Evolutionary conservation across 2,797 vertebrate genomes (phyloP).

Genomic region (Manis javanica): DNA sequence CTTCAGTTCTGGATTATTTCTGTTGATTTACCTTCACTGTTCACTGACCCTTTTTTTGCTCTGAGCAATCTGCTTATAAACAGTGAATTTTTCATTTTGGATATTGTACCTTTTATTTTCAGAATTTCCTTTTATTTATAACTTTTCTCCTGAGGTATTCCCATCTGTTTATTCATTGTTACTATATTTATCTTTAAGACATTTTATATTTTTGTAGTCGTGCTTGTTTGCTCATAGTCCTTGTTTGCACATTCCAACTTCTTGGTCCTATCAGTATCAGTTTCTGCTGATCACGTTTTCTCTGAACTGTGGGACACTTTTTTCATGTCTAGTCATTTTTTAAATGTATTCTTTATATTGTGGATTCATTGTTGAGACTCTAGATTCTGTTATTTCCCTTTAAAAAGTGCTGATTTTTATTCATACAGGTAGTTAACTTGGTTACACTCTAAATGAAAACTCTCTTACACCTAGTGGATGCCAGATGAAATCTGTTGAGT

Average conservation of each 20-base stretch:
- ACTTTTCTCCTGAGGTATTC: neutral
- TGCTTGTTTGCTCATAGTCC: neutral
- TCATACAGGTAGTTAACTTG: neutral
- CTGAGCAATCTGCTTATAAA: neutral
- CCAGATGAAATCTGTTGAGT: neutral
- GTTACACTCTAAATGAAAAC: neutral
- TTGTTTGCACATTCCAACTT: constrained; percentile 19
- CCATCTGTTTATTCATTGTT: neutral
- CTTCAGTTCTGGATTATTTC: constrained; percentile 5
- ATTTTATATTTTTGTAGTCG: neutral
- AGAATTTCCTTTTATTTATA: neutral
- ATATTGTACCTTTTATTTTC: neutral
- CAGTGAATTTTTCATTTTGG: constrained; percentile 48
- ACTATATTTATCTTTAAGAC: neutral
- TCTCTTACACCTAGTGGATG: neutral
- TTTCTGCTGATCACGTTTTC: constrained; percentile 7
- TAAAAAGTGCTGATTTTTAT: constrained; percentile 34
- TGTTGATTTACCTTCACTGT: neutral
- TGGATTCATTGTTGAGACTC: neutral
- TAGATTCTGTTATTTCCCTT: neutral
- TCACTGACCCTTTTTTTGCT: neutral
- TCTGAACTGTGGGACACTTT: neutral
- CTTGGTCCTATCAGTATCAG: neutral
- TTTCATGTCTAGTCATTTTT: neutral
- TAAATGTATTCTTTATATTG: neutral